These are phyloP conservation scores for Euura lappo DNA, from an alignment of 1,140 invertebrate genomes.

Conservation along the genomic window DNA sequence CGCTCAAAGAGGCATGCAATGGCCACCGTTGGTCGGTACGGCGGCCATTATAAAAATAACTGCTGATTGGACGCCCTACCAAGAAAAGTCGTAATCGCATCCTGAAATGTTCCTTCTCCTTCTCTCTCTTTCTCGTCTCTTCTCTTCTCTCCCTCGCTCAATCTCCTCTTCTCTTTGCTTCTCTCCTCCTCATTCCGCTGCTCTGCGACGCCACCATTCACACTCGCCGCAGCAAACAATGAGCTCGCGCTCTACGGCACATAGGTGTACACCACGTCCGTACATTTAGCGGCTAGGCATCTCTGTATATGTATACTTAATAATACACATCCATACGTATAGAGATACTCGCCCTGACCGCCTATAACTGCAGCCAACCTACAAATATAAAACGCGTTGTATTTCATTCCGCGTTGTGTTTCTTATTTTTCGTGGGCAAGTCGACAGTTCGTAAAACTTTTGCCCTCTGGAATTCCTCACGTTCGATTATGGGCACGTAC, in stretches of 20 bases:
- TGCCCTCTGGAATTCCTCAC: neutral
- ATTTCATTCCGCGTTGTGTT: slow-evolving; percentile 22
- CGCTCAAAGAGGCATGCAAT: slow-evolving; percentile 38
- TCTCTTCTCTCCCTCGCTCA: slow-evolving; percentile 15
- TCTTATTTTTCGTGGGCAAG: slow-evolving; percentile 18
- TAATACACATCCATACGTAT: neutral
- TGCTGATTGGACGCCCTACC: slow-evolving; percentile 61
- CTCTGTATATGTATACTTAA: neutral
- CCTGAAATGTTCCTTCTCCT: slow-evolving; percentile 49
- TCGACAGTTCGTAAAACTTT: slow-evolving; percentile 32
- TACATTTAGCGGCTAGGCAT: neutral
- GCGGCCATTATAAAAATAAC: slow-evolving; percentile 62
- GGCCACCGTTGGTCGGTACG: slow-evolving; percentile 35
- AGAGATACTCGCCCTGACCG: neutral
- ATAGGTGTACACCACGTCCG: neutral
- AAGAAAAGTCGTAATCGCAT: slow-evolving; percentile 63
- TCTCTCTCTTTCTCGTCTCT: slow-evolving; percentile 23
- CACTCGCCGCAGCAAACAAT: slow-evolving; percentile 2
- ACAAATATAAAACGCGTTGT: neutral
- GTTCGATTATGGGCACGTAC: neutral
- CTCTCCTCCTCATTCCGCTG: slow-evolving; percentile 18
- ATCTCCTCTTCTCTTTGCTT: slow-evolving; percentile 20
- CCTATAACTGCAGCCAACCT: neutral
- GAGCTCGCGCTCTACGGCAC: neutral
- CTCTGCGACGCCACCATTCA: slow-evolving; percentile 6